Evolutionary conservation across 2,797 vertebrate genomes (phyloP), one percentile per base, ranked within the genome.

Genomic region (Crocidura indochinensis): DNA sequence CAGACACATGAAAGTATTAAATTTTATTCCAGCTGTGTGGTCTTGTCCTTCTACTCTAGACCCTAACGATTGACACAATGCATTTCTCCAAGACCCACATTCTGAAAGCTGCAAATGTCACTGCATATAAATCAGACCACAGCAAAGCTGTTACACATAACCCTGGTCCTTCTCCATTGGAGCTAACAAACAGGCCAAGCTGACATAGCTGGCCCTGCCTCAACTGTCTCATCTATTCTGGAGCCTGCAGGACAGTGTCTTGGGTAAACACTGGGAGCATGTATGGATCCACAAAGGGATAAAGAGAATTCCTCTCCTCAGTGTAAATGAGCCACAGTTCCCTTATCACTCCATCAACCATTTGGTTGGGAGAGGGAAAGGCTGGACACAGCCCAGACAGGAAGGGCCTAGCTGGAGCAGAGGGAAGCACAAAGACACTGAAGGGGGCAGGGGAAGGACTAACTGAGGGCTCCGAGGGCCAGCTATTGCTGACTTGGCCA

Each of bases 181-280:
- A 60, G 56, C 88, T 84, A 76, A 14, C 71, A 51, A 38, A 85
- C 73, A 0, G 26, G 3, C 14, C 2, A 56, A 46, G 71, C 53
- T 17, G 29, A 7, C 27, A 68, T 31, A 47, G 51, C 46, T 71
- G 46, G 31, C 44, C 8, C 8, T 10, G 49, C 47, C 64, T 87
- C 62, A 0, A 27, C 19, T 0, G 24, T 27, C 62, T 9, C 38
- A n/a, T 26, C n/a, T 49, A 14, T 44, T 7, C 20, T 38, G 17
- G 27, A 5, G 49, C 24, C 29, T 67, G 31, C 7, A 0, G 20
- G 26, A 71, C 24, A 47, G 44, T 24, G 15, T n/a, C 24, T 47
- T 4, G 44, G n/a, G 77, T 4, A 0, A 8, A 51, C n/a, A 38
- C 26, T 0, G 0, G 15, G 24, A 27, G n/a, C 22, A 8, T 1